Percentiles rank a stretch among this genome's conserved stretches.
These are phyloP conservation scores for Ectemnius continuus DNA, from an alignment of 2,888 invertebrate species.

Conservation along the genomic window DNA sequence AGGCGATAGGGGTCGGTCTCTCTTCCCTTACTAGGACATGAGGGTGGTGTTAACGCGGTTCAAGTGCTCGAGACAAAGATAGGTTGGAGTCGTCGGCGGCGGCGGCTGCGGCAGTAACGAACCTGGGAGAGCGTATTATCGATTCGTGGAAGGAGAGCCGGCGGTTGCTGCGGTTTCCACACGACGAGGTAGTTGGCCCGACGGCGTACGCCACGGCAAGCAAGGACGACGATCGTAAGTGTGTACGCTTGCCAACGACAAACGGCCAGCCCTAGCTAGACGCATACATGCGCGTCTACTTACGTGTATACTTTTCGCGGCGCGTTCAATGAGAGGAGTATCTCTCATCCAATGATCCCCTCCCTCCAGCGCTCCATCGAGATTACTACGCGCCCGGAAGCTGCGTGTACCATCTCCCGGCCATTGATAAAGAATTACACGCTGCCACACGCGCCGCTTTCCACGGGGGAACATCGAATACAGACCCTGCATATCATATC, in stretches of 20 bases:
- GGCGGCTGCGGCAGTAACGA: slow-evolving; percentile 13
- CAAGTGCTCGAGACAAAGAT: slow-evolving; percentile 17
- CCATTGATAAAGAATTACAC: slow-evolving; percentile 8
- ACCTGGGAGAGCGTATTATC: slow-evolving; percentile 45
- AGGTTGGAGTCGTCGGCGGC: slow-evolving; percentile 18
- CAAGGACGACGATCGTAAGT: not conserved
- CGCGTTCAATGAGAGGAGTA: no score
- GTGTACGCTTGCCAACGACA: no score
- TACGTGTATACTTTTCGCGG: no score
- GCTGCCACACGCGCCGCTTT: not conserved
- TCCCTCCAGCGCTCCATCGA: no score
- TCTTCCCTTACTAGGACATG: slow-evolving; percentile 17
- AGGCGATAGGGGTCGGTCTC: not conserved
- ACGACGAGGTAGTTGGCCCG: slow-evolving; percentile 20
- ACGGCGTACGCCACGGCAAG: not conserved
- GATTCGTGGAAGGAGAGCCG: slow-evolving; percentile 50
- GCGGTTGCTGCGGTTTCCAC: slow-evolving; percentile 46
- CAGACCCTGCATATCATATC: not conserved
- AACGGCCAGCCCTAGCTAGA: no score
- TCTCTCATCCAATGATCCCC: no score
- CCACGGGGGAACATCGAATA: not conserved
- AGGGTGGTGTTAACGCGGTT: slow-evolving; percentile 10
- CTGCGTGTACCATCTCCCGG: not conserved
- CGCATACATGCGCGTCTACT: no score
- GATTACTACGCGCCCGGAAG: slow-evolving; percentile 19